Evolutionary conservation across 2,888 invertebrate species (phyloP), one percentile per base, ranked within the genome.

Genomic region (Diplolepis rosae): DNA sequence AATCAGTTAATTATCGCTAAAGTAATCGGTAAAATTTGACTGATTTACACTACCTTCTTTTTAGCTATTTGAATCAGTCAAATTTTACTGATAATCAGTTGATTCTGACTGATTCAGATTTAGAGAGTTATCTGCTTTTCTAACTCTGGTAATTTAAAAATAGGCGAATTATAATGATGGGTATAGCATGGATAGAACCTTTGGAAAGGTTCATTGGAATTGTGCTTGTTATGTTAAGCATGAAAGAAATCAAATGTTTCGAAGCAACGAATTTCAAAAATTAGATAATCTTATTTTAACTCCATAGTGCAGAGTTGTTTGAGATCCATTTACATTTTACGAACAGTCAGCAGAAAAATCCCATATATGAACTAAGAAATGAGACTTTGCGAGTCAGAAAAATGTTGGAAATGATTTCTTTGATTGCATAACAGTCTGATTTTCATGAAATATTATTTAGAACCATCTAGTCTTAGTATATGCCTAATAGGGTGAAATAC

Each of bases 261-360:
- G 74, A 78, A 79, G 84, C 85, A 85, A 85, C 85, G 85, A 85
- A 78, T 75, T 45, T 30, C 69, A 27, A 15, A 69, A 77, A 61
- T 70, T 9, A 66, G 50, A 66, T 50, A 71, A 61, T 71, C 51
- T 72, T 61, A 56, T 71, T 32, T 54, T 74, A 81, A 76, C 73
- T 81, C 74, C 78, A 77, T 32, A 30, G 50, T 61, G n/a, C 35
- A 24, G 24, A 61, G 27, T 50, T 24, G 50, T 39, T 24, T 32
- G 39, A 18, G 24, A 27, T 61, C 11, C 24, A 3, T 48, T 3
- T 4, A 22, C 1, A 61, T 27, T 61, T 61, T 61, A 56, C n/a
- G n/a, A n/a, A n/a, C 18, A 27, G 61, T 61, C 15, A 61, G 39
- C 24, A 61, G 35, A 61, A 35, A 24, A 61, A 27, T 24, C 18